Conservation (phyloP, 2,797 vertebrate species). For the Eutrigla gurnardus region DNA sequence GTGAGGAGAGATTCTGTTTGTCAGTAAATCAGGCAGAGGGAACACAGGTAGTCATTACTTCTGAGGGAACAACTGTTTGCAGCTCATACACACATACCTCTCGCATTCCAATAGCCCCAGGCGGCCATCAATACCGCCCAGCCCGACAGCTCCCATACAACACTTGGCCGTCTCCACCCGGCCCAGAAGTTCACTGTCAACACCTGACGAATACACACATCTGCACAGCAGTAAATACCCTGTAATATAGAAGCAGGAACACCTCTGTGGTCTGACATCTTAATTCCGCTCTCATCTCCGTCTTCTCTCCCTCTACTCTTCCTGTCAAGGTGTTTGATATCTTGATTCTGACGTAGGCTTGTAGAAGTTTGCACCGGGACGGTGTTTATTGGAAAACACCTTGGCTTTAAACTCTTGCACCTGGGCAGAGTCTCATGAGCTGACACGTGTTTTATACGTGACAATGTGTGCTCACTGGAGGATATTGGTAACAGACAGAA, state of each 20-base stretch:
- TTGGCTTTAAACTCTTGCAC: constrained; percentile 44
- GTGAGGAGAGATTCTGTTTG: constrained; percentile 54
- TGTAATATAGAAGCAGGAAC: constrained; percentile 78
- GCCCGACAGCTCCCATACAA: constrained; percentile 51
- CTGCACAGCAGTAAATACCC: constrained; percentile 82
- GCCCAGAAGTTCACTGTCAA: constrained; percentile 71
- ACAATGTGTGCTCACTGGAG: not conserved
- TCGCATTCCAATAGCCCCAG: constrained; percentile 64
- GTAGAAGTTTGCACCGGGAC: constrained; percentile 24
- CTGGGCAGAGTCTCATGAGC: constrained; percentile 22
- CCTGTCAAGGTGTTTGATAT: constrained; percentile 67
- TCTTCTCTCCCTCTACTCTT: constrained; percentile 35
- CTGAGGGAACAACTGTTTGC: constrained; percentile 82
- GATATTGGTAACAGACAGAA: constrained; percentile 28
- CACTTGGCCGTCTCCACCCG: constrained; percentile 39
- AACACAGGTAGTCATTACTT: constrained; percentile 82
- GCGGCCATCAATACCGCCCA: constrained; percentile 75
- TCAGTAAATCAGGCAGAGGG: constrained; percentile 79
- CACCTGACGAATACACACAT: constrained; percentile 83
- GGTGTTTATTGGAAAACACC: constrained; percentile 41
- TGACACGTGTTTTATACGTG: not conserved
- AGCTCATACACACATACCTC: constrained; percentile 75
- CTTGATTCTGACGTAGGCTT: constrained; percentile 21
- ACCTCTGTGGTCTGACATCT: constrained; percentile 73
- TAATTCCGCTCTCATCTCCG: constrained; percentile 62